Base-by-base conservation (phyloP, 2,113 vertebrate species). In the Seriola dumerili region DNA sequence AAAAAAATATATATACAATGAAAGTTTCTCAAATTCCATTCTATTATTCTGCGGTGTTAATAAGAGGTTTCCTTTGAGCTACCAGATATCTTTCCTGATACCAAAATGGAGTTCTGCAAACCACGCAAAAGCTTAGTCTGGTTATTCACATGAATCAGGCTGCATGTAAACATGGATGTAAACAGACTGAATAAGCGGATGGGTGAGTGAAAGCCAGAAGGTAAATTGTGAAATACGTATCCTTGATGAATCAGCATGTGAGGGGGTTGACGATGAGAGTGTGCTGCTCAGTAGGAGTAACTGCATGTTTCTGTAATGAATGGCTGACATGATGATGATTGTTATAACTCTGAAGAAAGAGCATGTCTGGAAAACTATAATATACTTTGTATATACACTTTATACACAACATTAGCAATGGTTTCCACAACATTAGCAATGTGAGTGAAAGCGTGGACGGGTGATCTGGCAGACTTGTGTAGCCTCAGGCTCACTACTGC, bases 401-500 rank as follows among this genome's bases (percentile, higher is more conserved):
- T 46, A 70, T 61, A 23, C 7, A 72, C 36, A 57, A 12, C 40
- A 72, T 54, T 65, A 74, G 44, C 11, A 59, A 55, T 76, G 58
- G 38, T 38, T 38, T 38, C 38, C 38, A 38, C 29, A 50, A 12
- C 38, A 72, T 54, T 65, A 74, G 46, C 12, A 59, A 59, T 76
- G 58, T 69, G 34, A 78, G 57, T 61, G 21, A 21, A 73, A 84
- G 36, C 38, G 19, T 42, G 48, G 48, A 59, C 5, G 29, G 70
- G 85, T 64, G 75, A 68, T 78, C 34, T 62, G 67, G 68, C 74
- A 87, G 81, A 85, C 83, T 82, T 66, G 68, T 72, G 62, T 66
- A 46, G 85, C 93, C 89, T 88, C 67, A 34, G 88, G 80, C 91
- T 70, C 57, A 57, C 55, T 57, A 10, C 78, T 68, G 52, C 88